Conservation (phyloP, 2,797 vertebrate genomes). For the Notolabrus celidotus region DNA sequence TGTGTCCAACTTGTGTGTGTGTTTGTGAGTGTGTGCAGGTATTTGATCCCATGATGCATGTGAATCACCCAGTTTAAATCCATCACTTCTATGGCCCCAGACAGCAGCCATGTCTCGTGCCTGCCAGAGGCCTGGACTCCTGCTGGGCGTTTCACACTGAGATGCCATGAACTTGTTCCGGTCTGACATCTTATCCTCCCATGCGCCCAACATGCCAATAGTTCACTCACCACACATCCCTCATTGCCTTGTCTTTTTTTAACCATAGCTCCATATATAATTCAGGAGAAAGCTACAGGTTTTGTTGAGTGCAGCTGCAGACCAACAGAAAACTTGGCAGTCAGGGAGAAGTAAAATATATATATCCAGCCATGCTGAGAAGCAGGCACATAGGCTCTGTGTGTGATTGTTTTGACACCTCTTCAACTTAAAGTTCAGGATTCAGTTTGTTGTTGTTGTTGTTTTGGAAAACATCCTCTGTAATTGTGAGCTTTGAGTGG, state of each 20-base stretch:
- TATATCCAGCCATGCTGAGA: slow-evolving; percentile 8
- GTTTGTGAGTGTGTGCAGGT: not conserved
- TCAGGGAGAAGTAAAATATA: not conserved
- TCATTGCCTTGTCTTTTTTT: slow-evolving; percentile 37
- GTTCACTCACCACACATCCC: slow-evolving; percentile 32
- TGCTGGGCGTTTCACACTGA: slow-evolving; percentile 50
- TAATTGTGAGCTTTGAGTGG: not conserved
- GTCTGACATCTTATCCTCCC: slow-evolving; percentile 61
- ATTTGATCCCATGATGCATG: slow-evolving; percentile 27
- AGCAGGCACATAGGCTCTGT: not conserved
- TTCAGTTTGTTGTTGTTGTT: not conserved
- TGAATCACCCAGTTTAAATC: slow-evolving; percentile 47
- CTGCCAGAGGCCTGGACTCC: slow-evolving; percentile 40
- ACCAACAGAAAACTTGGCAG: slow-evolving; percentile 40
- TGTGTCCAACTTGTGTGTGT: slow-evolving; percentile 34
- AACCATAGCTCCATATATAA: slow-evolving; percentile 60
- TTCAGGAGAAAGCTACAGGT: slow-evolving; percentile 46
- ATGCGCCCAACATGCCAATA: slow-evolving; percentile 21
- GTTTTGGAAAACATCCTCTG: not conserved
- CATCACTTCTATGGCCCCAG: slow-evolving; percentile 41
- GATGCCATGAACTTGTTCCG: slow-evolving; percentile 54
- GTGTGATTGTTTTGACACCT: slow-evolving; percentile 31
- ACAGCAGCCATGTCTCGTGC: slow-evolving; percentile 33
- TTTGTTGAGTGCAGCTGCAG: slow-evolving; percentile 38
- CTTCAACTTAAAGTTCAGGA: slow-evolving; percentile 11